These are phyloP conservation scores for Amphipyra berbera DNA, from an alignment of 2,888 invertebrate species.

Conservation along the genomic window DNA sequence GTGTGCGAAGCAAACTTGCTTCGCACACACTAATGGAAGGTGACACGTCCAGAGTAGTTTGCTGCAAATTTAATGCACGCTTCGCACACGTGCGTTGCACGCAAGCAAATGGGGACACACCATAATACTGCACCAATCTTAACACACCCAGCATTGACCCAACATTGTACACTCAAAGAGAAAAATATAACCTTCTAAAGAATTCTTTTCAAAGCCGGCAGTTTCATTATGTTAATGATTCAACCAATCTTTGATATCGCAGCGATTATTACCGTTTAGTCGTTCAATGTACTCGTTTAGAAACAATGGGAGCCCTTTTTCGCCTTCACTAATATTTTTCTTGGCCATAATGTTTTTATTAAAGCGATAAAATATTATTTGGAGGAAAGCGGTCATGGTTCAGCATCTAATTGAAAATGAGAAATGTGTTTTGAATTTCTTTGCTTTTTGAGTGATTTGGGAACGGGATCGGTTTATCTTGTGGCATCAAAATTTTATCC, in stretches of 20 bases:
- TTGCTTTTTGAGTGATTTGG: conserved; percentile 4
- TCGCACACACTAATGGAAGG: too few relatives aligned
- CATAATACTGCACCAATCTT: too few relatives aligned
- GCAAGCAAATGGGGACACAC: too few relatives aligned
- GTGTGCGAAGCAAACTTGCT: too few relatives aligned
- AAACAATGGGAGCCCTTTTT: conserved; percentile 41
- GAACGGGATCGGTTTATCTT: neutral
- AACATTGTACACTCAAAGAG: conserved; percentile 19
- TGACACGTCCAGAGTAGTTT: too few relatives aligned
- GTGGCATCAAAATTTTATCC: too few relatives aligned
- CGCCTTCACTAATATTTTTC: conserved; percentile 46
- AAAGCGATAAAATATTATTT: conserved; percentile 51
- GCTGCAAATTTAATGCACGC: too few relatives aligned
- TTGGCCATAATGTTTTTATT: conserved; percentile 53
- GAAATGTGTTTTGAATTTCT: conserved; percentile 23
- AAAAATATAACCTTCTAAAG: conserved; percentile 16
- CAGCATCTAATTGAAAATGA: conserved; percentile 32
- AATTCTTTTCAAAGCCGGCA: conserved; percentile 42
- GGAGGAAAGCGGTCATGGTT: conserved; percentile 26
- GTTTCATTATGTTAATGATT: conserved; percentile 69
- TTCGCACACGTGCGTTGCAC: too few relatives aligned
- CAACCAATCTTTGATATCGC: conserved; percentile 64
- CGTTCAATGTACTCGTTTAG: conserved; percentile 38
- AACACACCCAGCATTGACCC: neutral
- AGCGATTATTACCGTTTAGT: conserved; percentile 61